A percentile compares a stretch with the other conserved stretches of the same genome.
These are phyloP conservation scores for Serranochromis macrocephalus DNA, from an alignment of 2,113 vertebrate species.

Conservation along the genomic window DNA sequence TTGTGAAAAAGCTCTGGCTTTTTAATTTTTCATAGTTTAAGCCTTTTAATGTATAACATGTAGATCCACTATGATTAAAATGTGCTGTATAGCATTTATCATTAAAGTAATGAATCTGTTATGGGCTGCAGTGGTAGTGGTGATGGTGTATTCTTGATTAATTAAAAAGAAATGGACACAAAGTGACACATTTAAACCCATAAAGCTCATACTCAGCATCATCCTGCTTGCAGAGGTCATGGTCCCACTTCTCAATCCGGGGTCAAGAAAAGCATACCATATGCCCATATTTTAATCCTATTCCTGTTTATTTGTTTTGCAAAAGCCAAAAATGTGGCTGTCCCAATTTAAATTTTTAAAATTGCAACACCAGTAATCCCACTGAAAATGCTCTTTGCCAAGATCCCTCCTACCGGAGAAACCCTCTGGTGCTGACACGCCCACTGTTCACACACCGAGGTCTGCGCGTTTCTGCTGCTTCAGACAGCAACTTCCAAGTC, in stretches of 20 bases:
- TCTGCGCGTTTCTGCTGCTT: background rate
- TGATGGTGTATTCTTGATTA: background rate
- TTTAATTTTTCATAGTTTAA: background rate
- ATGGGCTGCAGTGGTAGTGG: background rate
- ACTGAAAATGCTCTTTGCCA: background rate
- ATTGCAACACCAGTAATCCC: background rate
- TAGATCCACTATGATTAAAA: background rate
- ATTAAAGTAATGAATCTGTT: background rate
- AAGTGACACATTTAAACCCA: background rate
- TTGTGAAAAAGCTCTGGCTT: background rate
- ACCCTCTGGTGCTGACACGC: constrained; percentile 31
- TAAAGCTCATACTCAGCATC: background rate
- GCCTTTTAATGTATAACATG: background rate
- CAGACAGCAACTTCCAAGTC: background rate
- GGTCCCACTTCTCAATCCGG: background rate
- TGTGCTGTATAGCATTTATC: background rate
- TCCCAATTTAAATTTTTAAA: background rate
- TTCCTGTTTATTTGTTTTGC: background rate
- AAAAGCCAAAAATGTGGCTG: background rate
- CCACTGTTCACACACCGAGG: background rate
- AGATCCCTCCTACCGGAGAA: constrained; percentile 20
- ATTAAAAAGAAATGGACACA: background rate
- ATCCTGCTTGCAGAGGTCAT: background rate
- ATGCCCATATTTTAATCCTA: background rate
- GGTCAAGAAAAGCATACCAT: background rate